These are phyloP conservation scores for Ophioninae sp. DNA, from an alignment of 2,888 invertebrate species.

Conservation along the genomic window DNA sequence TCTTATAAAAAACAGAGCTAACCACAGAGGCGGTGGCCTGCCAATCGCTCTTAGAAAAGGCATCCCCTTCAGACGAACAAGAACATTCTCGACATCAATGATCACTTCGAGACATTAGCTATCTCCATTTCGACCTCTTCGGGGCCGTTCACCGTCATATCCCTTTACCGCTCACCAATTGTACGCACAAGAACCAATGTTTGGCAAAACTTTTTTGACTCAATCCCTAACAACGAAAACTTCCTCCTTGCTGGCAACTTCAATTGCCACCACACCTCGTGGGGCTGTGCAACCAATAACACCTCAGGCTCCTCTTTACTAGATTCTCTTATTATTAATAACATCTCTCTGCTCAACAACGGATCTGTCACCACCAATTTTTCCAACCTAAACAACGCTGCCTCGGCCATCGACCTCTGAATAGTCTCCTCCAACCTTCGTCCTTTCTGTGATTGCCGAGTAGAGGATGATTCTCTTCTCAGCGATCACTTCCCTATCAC, in stretches of 20 bases:
- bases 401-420: conserved; percentile 6
- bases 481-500: conserved; percentile 45
- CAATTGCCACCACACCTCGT: conserved; percentile 32
- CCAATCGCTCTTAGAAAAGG: conserved; percentile 37
- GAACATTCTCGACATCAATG: not conserved
- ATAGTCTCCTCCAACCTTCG: conserved; percentile 1
- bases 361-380: conserved; percentile 15
- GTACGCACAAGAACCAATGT: too few relatives aligned
- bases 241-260: conserved; percentile 27
- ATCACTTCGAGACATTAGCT: conserved; percentile 22
- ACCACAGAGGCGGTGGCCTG: conserved; percentile 23
- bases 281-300: conserved; percentile 21
- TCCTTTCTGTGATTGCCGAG: not conserved
- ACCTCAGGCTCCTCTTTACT: not conserved
- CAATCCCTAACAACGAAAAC: conserved; percentile 3
- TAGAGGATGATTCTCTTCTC: not conserved
- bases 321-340: not conserved
- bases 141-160: conserved; percentile 16
- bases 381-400: not conserved
- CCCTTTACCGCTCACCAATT: conserved; percentile 9
- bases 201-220: not conserved
- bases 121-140: conserved; percentile 21
- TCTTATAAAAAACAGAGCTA: not conserved
- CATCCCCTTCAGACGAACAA: conserved; percentile 12
- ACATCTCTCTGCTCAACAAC: conserved; percentile 10